Evolutionary conservation across 1,140 invertebrate genomes (phyloP), one percentile per base, ranked within the genome.

Genomic region (Caenorhabditis latens): DNA sequence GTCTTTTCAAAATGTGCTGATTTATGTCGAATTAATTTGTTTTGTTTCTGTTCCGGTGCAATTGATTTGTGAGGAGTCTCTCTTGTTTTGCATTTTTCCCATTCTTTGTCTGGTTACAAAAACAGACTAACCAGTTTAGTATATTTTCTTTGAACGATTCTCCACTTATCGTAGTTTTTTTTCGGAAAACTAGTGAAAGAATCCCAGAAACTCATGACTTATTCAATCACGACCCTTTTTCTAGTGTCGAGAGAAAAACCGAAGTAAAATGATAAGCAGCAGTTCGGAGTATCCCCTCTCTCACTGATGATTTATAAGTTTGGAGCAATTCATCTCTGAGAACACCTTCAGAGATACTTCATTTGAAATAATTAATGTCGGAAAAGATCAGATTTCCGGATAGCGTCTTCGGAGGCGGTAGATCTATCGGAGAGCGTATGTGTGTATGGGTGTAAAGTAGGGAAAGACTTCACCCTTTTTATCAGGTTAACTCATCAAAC

Each of bases 401-500:
- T 79, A 79, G 46, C 71, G 46, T 67, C 32, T 67, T 67, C 63
- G 40, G 32, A 67, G 63, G 40, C 63, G 40, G 32, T 43, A 24
- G 71, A 3, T 5, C 46, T 46, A 13, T 32, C 71, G 71, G 21
- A 53, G n/a, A 2, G 61, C 9, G 21, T 19, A 14, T 24, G 11
- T 21, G 14, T 4, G 11, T 24, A 8, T 40, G 46, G 50, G 71
- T 79, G 71, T 79, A 79, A 79, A 79, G 71, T 79, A 53, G 14
- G 16, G 21, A 79, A 79, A 46, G 46, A 79, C 71, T 79, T 79
- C 71, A 53, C 19, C 67, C 46, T 79, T 79, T 79, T 79, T 79
- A 79, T 79, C 71, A 79, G 71, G 46, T 50, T 79, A 79, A 79
- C 71, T 79, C 71, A 79, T 79, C 71, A 79, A 79, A 79, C 71